These are phyloP conservation scores for Cephus runcator DNA, from an alignment of 2,888 invertebrate genomes.

Conservation along the genomic window DNA sequence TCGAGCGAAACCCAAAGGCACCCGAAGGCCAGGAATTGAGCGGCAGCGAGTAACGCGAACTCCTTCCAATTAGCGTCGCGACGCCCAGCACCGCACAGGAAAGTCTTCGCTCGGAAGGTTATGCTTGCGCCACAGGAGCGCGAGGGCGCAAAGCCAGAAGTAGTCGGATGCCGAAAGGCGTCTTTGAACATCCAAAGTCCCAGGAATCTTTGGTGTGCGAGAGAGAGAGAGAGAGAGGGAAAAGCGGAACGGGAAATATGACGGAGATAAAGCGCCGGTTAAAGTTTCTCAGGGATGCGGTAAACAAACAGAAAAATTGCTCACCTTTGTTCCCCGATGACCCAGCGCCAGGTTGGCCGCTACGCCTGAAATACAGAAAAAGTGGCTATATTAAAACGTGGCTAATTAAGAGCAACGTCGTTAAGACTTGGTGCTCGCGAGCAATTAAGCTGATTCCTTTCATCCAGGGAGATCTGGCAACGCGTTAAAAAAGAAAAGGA, in stretches of 20 bases:
- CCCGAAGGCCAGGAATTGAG: background rate
- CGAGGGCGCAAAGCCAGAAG: background rate
- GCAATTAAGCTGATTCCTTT: background rate
- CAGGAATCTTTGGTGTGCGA: background rate
- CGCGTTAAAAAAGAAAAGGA: background rate
- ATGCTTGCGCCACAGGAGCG: background rate
- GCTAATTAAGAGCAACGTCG: background rate
- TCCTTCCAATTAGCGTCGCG: background rate
- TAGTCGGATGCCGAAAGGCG: background rate
- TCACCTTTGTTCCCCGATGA: conserved; percentile 52
- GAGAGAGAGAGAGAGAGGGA: background rate
- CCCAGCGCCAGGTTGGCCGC: conserved; percentile 45
- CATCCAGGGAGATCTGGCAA: background rate
- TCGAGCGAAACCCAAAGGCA: background rate
- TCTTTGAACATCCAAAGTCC: background rate
- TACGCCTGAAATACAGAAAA: conserved; percentile 47
- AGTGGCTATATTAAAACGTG: background rate
- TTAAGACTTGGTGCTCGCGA: background rate
- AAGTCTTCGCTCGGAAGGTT: background rate
- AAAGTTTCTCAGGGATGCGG: background rate
- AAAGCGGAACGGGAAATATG: background rate
- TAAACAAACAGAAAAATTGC: conserved; percentile 15
- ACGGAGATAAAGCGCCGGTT: background rate
- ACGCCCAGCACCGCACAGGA: background rate
- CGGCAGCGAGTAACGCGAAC: background rate